Conservation (phyloP, 2,888 invertebrate genomes). For the Rutpela maculata region DNA sequence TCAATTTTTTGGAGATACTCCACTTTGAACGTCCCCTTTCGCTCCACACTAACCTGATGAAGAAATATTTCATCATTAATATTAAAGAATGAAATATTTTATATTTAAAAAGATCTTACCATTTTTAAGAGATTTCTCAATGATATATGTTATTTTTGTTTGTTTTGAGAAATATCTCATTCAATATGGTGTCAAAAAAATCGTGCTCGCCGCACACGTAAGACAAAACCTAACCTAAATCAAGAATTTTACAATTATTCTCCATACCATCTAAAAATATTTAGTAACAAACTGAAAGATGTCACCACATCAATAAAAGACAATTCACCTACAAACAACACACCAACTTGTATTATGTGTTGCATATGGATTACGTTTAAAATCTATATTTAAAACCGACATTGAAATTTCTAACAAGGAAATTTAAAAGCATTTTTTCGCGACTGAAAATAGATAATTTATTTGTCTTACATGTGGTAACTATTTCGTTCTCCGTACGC, state of each 20-base stretch:
- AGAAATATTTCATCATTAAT: slow-evolving; percentile 16
- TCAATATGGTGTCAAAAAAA: background rate
- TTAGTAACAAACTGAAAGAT: background rate
- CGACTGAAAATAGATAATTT: too few relatives aligned
- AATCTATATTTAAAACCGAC: too few relatives aligned
- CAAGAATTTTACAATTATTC: background rate
- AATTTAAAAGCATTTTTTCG: too few relatives aligned
- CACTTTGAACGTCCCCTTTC: slow-evolving; percentile 98
- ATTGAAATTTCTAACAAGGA: too few relatives aligned
- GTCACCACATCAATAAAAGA: background rate
- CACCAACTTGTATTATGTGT: background rate
- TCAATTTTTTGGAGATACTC: slow-evolving; percentile 95
- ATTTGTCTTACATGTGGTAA: too few relatives aligned
- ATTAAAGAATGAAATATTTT: slow-evolving; percentile 4
- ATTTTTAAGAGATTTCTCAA: background rate
- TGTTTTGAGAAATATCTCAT: background rate
- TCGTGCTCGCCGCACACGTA: background rate
- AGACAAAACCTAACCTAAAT: background rate
- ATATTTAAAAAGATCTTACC: slow-evolving; percentile 4
- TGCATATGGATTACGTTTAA: background rate
- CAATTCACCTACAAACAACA: background rate
- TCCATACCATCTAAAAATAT: background rate
- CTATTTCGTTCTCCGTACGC: too few relatives aligned
- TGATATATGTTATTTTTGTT: background rate
- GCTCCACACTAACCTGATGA: slow-evolving; percentile 73